Conservation (phyloP, 2,797 vertebrate species). For the Gorsachius magnificus region DNA sequence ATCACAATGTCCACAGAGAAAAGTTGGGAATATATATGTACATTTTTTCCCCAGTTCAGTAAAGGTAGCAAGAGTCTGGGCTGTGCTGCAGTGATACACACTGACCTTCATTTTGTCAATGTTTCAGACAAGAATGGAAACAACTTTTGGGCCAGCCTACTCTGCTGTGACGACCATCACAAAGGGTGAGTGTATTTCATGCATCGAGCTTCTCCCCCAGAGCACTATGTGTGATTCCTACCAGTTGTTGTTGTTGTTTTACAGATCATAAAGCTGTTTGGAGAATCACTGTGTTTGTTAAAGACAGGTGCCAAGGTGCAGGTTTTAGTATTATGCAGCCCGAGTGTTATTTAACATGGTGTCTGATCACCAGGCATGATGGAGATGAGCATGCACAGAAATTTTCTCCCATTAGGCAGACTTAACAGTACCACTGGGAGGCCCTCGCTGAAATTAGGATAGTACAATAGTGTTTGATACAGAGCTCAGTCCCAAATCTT, state of each 20-base stretch:
- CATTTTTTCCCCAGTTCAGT: not conserved
- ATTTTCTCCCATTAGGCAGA: not conserved
- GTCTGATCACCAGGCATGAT: not conserved
- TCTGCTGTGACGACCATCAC: conserved; percentile 84
- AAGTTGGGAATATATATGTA: not conserved
- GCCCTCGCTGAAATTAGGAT: not conserved
- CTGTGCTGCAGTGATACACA: not conserved
- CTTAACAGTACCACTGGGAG: not conserved
- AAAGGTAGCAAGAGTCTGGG: not conserved
- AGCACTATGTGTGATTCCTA: not conserved
- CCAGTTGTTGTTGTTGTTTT: not conserved
- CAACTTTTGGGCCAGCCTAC: conserved; percentile 84
- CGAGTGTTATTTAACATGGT: not conserved
- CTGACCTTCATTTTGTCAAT: not conserved
- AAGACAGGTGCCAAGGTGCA: not conserved
- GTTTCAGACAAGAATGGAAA: conserved; percentile 86
- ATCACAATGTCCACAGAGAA: not conserved
- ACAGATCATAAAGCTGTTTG: not conserved
- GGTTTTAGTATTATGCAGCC: not conserved
- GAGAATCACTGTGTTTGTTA: not conserved
- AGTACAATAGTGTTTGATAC: not conserved
- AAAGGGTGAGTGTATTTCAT: conserved; percentile 76
- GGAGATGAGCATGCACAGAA: not conserved
- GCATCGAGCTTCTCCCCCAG: not conserved
- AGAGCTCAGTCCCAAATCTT: not conserved